Evolutionary conservation across 2,113 vertebrate species (phyloP).

Genomic region (Bubo bubo): DNA sequence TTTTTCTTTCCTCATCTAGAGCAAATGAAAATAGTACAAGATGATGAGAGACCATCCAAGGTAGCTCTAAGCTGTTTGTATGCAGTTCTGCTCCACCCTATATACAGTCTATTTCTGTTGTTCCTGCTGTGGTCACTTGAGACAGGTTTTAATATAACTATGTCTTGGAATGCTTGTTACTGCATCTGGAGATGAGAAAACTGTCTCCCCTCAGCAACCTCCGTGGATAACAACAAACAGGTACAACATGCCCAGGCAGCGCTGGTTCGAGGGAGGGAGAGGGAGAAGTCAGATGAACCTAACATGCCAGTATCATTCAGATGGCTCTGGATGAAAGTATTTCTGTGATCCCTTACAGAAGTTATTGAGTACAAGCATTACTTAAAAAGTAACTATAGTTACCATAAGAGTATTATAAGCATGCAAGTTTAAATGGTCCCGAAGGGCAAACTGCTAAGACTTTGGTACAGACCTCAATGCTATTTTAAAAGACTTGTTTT

Average conservation of each 20-base stretch:
- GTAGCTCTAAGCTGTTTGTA: not conserved
- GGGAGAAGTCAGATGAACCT: not conserved
- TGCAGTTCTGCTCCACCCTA: not conserved
- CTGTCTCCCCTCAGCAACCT: not conserved
- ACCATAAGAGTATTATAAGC: not conserved
- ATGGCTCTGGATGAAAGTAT: not conserved
- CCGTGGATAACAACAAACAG: not conserved
- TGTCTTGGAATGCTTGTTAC: not conserved
- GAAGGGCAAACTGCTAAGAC: not conserved
- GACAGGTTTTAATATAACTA: not conserved
- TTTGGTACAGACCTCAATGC: not conserved
- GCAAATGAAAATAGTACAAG: slow-evolving; percentile 8
- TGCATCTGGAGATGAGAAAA: not conserved
- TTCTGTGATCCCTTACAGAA: not conserved
- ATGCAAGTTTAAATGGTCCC: not conserved
- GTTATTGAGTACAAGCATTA: not conserved
- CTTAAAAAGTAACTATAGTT: not conserved
- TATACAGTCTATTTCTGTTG: not conserved
- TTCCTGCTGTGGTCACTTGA: slow-evolving; percentile 1
- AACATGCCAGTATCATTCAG: not conserved
- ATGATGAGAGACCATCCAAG: not conserved
- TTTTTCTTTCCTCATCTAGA: not conserved
- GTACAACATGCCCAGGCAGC: not conserved
- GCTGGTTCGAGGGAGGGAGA: not conserved
- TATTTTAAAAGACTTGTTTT: slow-evolving; percentile 25